Evolutionary conservation across 92 coral and sea anemone species (phyloP).

Genomic region (Chrysogorgia sp.): DNA sequence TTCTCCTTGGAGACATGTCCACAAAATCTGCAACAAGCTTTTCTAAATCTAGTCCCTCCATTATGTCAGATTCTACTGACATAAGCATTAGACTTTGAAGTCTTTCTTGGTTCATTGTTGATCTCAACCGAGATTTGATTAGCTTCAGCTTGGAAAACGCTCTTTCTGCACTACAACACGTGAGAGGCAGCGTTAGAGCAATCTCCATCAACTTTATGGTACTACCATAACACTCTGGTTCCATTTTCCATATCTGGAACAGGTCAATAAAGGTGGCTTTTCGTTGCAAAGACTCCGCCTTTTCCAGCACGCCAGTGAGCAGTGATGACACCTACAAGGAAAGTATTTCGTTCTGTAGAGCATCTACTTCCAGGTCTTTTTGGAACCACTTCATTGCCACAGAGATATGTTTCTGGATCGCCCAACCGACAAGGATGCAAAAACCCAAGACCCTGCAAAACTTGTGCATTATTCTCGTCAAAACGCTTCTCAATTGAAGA

Average conservation of each 20-base stretch:
- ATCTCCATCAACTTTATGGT: conserved; percentile 25
- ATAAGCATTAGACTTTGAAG: conserved; percentile 21
- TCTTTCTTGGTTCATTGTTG: conserved; percentile 32
- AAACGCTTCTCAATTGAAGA: conserved; percentile 1
- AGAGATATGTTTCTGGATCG: conserved; percentile 15
- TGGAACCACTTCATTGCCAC: conserved; percentile 31
- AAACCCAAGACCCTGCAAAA: background rate
- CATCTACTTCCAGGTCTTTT: conserved; percentile 19
- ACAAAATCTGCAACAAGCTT: conserved; percentile 30
- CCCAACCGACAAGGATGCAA: conserved; percentile 14
- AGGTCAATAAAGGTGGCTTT: background rate
- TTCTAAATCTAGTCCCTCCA: conserved; percentile 15
- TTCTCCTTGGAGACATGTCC: conserved; percentile 33
- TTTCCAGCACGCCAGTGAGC: conserved; percentile 22
- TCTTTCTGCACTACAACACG: conserved; percentile 16
- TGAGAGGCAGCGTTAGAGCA: conserved; percentile 32
- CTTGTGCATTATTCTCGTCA: background rate
- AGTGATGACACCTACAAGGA: conserved; percentile 24
- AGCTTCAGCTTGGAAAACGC: too few species aligned
- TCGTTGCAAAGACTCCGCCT: background rate
- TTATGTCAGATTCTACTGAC: conserved; percentile 28
- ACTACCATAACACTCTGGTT: conserved; percentile 19
- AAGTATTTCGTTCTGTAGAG: conserved; percentile 27
- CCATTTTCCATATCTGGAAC: conserved; percentile 8
- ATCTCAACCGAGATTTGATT: too few species aligned